Evolutionary conservation across 2,888 invertebrate species (phyloP), one percentile per base, ranked within the genome.

Genomic region (Apodemia mormo): DNA sequence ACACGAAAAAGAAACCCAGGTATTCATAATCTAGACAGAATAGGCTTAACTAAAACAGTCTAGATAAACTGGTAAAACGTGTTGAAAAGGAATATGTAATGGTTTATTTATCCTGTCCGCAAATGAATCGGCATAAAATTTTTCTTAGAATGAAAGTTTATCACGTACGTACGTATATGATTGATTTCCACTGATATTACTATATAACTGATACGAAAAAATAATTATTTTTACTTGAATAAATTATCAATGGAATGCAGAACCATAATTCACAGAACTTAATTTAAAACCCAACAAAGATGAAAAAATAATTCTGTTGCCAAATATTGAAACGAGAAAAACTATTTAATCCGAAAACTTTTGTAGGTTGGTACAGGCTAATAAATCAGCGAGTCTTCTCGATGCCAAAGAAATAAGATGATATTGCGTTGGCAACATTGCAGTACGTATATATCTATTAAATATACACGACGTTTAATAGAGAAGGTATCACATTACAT

Each of bases 371-470:
- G 88, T 85, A 85, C 82, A 80, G 76, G 73, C 78, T 70, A 66
- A 87, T 92, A 92, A 91, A 91, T 92, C 90, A 88, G 83, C 74
- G 77, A 78, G 85, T 86, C 85, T 88, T 87, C 86, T 86, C 89
- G 92, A 92, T 90, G 92, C 92, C 92, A 92, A 92, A 85, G 89
- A 89, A 91, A 92, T 88, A 90, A 92, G 90, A 91, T 87, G 88
- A 86, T 87, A 89, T 87, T 86, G 89, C 86, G 88, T 89, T 92
- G 92, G 92, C 92, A 92, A 86, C 88, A 85, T 78, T 81, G 84
- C 80, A 78, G 78, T 80, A 22, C 22, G 22, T 22, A 78, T 80
- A 79, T 79, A 76, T 73, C 4, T 49, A 49, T 5, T 49, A 49
- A 49, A 14, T 49, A 49, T 49, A 49, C 14, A 14, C 6, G 14